Conservation (phyloP, 2,797 vertebrate species). For the Cynopterus sphinx region DNA sequence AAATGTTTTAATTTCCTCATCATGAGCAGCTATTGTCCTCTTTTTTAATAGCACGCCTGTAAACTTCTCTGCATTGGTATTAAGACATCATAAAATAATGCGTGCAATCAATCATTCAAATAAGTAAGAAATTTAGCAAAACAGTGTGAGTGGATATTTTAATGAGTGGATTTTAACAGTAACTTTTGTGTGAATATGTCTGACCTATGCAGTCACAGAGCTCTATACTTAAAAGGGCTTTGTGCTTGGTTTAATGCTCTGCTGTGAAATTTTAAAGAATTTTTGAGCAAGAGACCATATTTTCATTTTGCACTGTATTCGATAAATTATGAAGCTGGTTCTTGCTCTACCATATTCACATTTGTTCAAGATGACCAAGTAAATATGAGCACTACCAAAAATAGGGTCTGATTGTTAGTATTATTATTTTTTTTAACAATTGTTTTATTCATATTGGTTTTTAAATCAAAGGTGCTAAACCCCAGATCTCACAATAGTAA, state of each 20-base stretch:
- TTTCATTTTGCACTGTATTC: slow-evolving; percentile 41
- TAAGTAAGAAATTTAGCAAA: slow-evolving; percentile 6
- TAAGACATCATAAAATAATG: neutral
- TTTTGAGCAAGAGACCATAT: neutral
- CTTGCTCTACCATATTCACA: neutral
- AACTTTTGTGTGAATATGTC: neutral
- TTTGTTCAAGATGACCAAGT: slow-evolving; percentile 36
- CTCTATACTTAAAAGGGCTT: neutral
- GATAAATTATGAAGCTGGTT: neutral
- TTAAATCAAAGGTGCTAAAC: neutral
- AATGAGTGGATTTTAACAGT: neutral
- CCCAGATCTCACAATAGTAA: neutral
- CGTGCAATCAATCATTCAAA: neutral
- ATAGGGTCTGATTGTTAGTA: neutral
- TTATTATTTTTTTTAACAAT: neutral
- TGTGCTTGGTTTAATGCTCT: neutral
- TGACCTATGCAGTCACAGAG: neutral
- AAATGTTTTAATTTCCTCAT: neutral
- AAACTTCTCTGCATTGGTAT: neutral
- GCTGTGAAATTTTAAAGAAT: neutral
- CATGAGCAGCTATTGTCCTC: neutral
- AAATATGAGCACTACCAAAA: slow-evolving; percentile 36
- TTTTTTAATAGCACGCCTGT: neutral
- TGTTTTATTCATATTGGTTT: slow-evolving; percentile 18
- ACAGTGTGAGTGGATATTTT: neutral